phyloP scores from a whole-genome alignment of 2,888 invertebrate genomes.

The Aspidiotus rigidus region DNA sequence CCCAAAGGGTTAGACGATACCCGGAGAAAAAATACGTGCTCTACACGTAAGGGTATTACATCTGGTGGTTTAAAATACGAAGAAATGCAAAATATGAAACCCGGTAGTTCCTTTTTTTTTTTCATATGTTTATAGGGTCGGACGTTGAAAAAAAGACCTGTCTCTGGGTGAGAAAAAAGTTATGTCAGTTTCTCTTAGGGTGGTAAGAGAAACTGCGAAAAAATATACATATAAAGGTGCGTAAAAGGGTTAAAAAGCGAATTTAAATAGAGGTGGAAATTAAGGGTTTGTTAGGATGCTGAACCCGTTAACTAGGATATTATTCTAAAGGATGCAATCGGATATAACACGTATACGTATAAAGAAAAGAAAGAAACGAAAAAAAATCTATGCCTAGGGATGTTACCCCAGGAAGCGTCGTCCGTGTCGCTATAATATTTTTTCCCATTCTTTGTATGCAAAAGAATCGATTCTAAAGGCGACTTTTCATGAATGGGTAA shows the following conservation, averaged over 20 bases:
- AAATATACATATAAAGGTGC: slow-evolving; percentile 30
- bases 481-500: slow-evolving; percentile 27
- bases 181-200: slow-evolving; percentile 30
- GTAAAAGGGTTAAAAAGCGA: slow-evolving; percentile 31
- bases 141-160: slow-evolving; percentile 20
- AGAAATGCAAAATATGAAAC: slow-evolving; percentile 33
- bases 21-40: slow-evolving; percentile 17
- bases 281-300: slow-evolving; percentile 33
- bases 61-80: slow-evolving; percentile 28
- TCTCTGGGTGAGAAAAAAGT: slow-evolving; percentile 33
- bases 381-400: slow-evolving; percentile 30
- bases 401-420: slow-evolving; percentile 26
- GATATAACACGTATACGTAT: slow-evolving; percentile 8
- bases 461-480: slow-evolving; percentile 26
- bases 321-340: slow-evolving; percentile 32
- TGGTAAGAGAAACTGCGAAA: slow-evolving; percentile 29
- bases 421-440: not conserved
- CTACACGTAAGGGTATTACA: slow-evolving; percentile 22
- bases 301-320: slow-evolving; percentile 33
- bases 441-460: slow-evolving; percentile 10
- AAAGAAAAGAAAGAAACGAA: slow-evolving; percentile 11
- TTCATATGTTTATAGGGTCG: slow-evolving; percentile 15
- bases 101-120: slow-evolving; percentile 30
- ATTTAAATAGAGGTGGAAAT: slow-evolving; percentile 33
- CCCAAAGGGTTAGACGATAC: slow-evolving; percentile 26